Percentiles rank a stretch among this genome's conserved stretches.
Evolutionary conservation across 2,113 vertebrate species (phyloP).

Genomic region (Pseudonaja textilis): DNA sequence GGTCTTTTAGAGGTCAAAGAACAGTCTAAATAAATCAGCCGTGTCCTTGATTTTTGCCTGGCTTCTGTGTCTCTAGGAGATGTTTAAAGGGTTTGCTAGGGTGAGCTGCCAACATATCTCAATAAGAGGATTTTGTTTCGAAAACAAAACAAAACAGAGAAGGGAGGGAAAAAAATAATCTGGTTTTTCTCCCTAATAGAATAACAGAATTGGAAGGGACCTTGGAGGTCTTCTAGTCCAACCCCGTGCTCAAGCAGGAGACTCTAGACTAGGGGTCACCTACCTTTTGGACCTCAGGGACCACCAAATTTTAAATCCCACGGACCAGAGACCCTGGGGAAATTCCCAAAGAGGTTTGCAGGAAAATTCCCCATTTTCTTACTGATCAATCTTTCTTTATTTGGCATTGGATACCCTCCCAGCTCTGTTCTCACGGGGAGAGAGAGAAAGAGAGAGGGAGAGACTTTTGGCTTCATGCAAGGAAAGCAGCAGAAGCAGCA

Average conservation of each 20-base stretch:
- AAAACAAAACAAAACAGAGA: neutral
- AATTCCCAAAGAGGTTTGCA: no score
- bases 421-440: no score
- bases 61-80: neutral
- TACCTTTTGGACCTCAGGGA: no score
- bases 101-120: neutral
- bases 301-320: no score
- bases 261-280: no score
- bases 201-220: neutral
- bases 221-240: neutral
- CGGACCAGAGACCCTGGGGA: no score
- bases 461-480: no score
- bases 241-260: neutral
- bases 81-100: neutral
- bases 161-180: neutral
- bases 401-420: no score
- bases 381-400: no score
- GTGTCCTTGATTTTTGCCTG: neutral
- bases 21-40: neutral
- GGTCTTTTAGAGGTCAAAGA: neutral
- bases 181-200: neutral
- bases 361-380: no score
- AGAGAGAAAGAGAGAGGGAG: no score
- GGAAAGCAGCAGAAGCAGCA: no score
- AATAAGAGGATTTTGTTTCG: neutral